Percentiles rank a stretch among this genome's conserved stretches.
These are phyloP conservation scores for Caenorhabditis virilis DNA, from an alignment of 2,888 invertebrate species.

Conservation along the genomic window DNA sequence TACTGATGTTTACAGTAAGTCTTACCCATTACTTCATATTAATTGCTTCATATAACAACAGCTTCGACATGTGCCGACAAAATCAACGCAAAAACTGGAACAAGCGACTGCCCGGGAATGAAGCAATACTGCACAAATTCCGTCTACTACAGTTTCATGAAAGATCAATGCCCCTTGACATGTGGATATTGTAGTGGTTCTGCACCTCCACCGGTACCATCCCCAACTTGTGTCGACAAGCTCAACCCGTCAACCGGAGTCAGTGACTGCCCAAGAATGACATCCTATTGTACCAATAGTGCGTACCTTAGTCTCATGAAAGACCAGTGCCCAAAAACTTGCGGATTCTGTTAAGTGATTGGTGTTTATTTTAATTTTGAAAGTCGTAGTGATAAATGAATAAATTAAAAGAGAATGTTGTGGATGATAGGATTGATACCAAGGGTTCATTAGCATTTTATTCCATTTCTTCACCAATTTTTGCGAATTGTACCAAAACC, in stretches of 20 bases:
- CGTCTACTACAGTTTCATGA: conserved; percentile 11
- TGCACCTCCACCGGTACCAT: no score
- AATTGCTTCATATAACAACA: no score
- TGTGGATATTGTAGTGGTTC: conserved; percentile 33
- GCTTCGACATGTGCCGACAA: conserved; percentile 18
- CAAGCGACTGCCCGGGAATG: conserved; percentile 11
- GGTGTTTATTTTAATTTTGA: no score
- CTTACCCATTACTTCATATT: no score
- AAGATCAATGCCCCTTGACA: conserved; percentile 7
- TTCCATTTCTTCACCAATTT: neutral
- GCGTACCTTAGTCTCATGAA: neutral
- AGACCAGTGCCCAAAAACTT: neutral
- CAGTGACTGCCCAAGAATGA: no score
- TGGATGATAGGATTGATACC: neutral
- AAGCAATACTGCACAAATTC: conserved; percentile 22
- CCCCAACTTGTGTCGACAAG: no score
- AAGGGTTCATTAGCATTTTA: neutral
- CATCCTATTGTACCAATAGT: neutral
- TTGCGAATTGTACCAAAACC: neutral
- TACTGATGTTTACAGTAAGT: no score
- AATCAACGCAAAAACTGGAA: conserved; percentile 18
- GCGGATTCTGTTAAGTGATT: neutral
- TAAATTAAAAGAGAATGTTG: no score
- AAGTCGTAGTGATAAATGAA: no score
- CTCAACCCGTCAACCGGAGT: no score